phyloP scores from a whole-genome alignment of 2,888 invertebrate species.

The Diarsia rubi region DNA sequence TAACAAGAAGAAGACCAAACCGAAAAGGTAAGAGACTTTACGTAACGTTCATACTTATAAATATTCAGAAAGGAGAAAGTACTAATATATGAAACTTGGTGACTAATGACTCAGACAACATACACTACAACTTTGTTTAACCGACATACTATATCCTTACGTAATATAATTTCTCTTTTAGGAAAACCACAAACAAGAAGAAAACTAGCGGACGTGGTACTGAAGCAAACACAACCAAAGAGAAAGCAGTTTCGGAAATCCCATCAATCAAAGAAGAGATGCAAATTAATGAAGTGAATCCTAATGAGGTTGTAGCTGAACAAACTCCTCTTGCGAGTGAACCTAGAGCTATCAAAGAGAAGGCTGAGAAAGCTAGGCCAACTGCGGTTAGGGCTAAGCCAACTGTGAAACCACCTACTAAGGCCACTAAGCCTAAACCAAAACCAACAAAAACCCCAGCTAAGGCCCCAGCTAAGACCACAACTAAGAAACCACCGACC shows the following conservation, averaged over 20 bases:
- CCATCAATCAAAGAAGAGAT: slow-evolving; percentile 76
- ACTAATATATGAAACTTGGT: slow-evolving; percentile 20
- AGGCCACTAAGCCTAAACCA: slow-evolving; percentile 73
- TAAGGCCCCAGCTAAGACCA: slow-evolving; percentile 69
- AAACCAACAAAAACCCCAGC: slow-evolving; percentile 68
- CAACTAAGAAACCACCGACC: slow-evolving; percentile 83
- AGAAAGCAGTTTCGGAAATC: slow-evolving; percentile 71
- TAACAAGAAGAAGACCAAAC: slow-evolving; percentile 83
- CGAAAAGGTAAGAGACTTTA: slow-evolving; percentile 78
- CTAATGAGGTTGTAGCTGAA: slow-evolving; percentile 64
- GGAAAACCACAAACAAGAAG: slow-evolving; percentile 83
- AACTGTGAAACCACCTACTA: slow-evolving; percentile 72
- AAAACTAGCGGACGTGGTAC: slow-evolving; percentile 84
- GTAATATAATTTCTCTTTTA: slow-evolving; percentile 68
- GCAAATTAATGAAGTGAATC: slow-evolving; percentile 70
- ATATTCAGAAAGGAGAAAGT: slow-evolving; percentile 43
- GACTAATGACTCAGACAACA: slow-evolving; percentile 9
- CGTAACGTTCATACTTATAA: not conserved
- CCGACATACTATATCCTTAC: slow-evolving; percentile 35
- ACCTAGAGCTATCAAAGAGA: slow-evolving; percentile 82
- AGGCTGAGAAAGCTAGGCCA: slow-evolving; percentile 82
- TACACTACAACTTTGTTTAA: slow-evolving; percentile 18
- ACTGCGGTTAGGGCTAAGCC: slow-evolving; percentile 69
- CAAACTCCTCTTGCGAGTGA: slow-evolving; percentile 66
- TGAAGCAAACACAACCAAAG: slow-evolving; percentile 72